Percentiles rank a stretch among this genome's conserved stretches.
phyloP scores from a whole-genome alignment of 1,140 invertebrate species.

The Neelides sp. region DNA sequence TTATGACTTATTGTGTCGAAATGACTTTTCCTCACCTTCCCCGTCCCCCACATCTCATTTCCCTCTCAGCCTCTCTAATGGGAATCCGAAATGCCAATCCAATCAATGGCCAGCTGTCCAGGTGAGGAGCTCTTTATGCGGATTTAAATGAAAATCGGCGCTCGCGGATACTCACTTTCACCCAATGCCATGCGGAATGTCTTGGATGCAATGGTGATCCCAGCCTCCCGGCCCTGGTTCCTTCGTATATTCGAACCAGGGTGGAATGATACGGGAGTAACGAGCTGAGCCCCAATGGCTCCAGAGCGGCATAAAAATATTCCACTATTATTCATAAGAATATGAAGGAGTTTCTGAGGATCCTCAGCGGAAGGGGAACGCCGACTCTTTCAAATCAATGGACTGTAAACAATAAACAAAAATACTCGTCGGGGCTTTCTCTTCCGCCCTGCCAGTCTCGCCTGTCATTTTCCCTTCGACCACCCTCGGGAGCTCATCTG shows the following conservation, averaged over 20 bases:
- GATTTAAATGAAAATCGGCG: no score
- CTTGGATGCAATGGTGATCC: no score
- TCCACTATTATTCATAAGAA: constrained; percentile 25
- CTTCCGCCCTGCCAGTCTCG: not conserved
- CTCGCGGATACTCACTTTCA: no score
- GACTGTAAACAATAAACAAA: constrained; percentile 26
- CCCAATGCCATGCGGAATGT: no score
- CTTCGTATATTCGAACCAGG: no score
- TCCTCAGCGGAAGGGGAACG: not conserved
- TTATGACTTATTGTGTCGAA: constrained; percentile 25
- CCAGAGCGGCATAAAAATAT: no score
- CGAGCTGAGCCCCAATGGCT: no score
- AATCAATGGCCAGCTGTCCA: not conserved
- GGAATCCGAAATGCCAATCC: constrained; percentile 5
- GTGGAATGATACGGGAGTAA: no score
- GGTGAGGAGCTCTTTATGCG: constrained; percentile 5
- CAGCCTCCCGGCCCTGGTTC: no score
- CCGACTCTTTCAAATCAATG: constrained; percentile 23
- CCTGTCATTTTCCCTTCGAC: not conserved
- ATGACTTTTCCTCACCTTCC: constrained; percentile 3
- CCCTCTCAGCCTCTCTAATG: constrained; percentile 7
- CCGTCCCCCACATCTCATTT: constrained; percentile 1
- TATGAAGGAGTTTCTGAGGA: constrained; percentile 20
- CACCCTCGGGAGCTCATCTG: not conserved
- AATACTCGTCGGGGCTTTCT: constrained; percentile 9